Conservation (phyloP, 2,113 vertebrate species). For the Brachyhypopomus gauderio region DNA sequence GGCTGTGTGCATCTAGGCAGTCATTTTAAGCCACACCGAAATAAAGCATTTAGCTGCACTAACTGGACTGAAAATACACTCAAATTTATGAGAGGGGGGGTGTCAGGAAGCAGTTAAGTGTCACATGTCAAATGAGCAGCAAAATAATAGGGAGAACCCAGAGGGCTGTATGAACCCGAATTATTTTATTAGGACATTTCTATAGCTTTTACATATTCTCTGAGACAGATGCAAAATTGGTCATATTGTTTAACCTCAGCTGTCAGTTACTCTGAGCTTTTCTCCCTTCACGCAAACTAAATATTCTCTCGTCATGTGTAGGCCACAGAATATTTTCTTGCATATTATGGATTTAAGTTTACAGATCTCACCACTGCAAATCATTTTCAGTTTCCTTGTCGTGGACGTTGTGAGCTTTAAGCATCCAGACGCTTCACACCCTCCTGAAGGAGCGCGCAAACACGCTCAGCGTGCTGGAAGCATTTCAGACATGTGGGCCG, state of each 20-base stretch:
- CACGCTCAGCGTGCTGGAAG: not conserved
- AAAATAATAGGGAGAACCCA: slow-evolving; percentile 53
- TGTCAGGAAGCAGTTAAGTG: slow-evolving; percentile 51
- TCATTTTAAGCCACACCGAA: slow-evolving; percentile 50
- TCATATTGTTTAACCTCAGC: slow-evolving; percentile 48
- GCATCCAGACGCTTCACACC: too few species aligned
- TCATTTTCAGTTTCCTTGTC: not conserved
- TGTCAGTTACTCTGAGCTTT: slow-evolving; percentile 41
- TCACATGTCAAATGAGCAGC: slow-evolving; percentile 55
- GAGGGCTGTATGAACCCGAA: slow-evolving; percentile 43
- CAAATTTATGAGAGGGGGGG: slow-evolving; percentile 36
- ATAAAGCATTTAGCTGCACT: slow-evolving; percentile 53
- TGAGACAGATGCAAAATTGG: slow-evolving; percentile 49
- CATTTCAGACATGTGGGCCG: slow-evolving; percentile 7
- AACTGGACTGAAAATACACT: slow-evolving; percentile 56
- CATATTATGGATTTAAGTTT: slow-evolving; percentile 15
- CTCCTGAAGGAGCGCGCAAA: not conserved
- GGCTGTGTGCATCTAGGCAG: slow-evolving; percentile 50
- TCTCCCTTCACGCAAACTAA: not conserved
- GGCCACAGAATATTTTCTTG: slow-evolving; percentile 7
- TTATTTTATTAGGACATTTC: slow-evolving; percentile 53
- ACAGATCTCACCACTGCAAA: slow-evolving; percentile 19
- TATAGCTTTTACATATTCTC: slow-evolving; percentile 38
- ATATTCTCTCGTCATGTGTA: slow-evolving; percentile 22
- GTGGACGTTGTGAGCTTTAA: not conserved